Percentiles rank a stretch among this genome's conserved stretches.
Conservation (phyloP, 2,113 vertebrate genomes). For the Balaeniceps rex region DNA sequence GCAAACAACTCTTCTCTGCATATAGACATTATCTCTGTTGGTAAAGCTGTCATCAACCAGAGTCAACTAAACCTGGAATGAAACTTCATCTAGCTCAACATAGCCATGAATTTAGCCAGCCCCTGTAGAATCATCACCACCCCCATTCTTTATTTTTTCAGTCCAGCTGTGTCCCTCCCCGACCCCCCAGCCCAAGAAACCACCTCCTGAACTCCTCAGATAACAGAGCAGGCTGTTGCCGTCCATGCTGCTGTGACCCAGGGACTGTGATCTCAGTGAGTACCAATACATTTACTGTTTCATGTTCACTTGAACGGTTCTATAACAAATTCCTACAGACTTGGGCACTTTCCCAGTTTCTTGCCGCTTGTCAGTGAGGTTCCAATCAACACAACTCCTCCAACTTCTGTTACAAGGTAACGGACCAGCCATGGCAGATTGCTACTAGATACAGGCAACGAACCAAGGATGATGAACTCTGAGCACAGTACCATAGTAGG, state of each 20-base stretch:
- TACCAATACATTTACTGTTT: neutral
- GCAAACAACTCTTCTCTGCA: neutral
- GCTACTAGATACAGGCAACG: neutral
- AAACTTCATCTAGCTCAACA: neutral
- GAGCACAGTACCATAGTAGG: neutral
- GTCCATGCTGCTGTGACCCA: neutral
- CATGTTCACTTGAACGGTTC: neutral
- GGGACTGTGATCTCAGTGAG: neutral
- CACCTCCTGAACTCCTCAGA: neutral
- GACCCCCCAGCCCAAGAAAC: neutral
- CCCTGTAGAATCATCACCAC: neutral
- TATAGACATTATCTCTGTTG: neutral
- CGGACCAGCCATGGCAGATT: neutral
- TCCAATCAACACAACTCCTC: neutral
- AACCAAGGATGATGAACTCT: neutral
- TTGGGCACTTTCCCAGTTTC: neutral
- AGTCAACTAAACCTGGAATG: neutral
- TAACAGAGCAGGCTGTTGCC: neutral
- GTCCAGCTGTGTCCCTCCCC: neutral
- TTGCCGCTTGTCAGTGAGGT: neutral
- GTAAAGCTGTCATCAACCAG: neutral
- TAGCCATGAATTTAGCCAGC: neutral
- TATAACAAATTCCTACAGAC: neutral
- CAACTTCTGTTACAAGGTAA: neutral
- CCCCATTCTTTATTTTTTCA: neutral